Base-by-base conservation (phyloP, 2,797 vertebrate species). In the Telmatherina bonti region DNA sequence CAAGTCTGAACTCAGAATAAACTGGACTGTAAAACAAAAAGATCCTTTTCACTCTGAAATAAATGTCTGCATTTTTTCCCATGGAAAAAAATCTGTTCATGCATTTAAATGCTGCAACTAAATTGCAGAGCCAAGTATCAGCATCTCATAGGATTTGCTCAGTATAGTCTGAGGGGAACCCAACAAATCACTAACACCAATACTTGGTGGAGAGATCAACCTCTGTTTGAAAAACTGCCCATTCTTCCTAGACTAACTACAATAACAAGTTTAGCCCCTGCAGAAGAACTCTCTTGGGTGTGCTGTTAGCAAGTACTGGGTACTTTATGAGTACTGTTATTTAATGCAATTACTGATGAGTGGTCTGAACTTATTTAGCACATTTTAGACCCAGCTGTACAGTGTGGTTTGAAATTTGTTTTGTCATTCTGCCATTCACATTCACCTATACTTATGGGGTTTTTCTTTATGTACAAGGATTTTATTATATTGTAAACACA, bases 121-220 rank as follows among this genome's bases (percentile, higher is more conserved):
- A 12, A 70, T 51, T 45, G 35, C 63, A 36, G 69, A 78, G 24
- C 13, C 22, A 47, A 61, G 29, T 30, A 4, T 55, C 52, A 68
- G 27, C 24, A 51, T 68, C 30, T 62, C 20, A 22, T 29, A 52
- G 65, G 18, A 20, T 70, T 72, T 79, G 56, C 36, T 76, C 55
- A 59, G 11, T 27, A 30, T 27, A 54, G 78, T 73, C 74, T 62
- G 60, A 75, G 60, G 66, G 70, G 11, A 85, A 45, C 49, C 47
- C 53, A 47, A 41, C 63, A 82, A 82, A 70, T 79, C 78, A 71
- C 60, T 43, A 70, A 70, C 55, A 68, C 71, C 72, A 64, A 61
- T 72, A 74, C 72, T 66, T 74, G 36, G 29, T 49, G 58, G 29
- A 59, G 51, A 80, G 80, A 70, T 61, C 53, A 71, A 72, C 70